Percentiles rank a stretch among this genome's conserved stretches.
These are phyloP conservation scores for Hemitrygon akajei DNA, from an alignment of 2,797 vertebrate genomes.

Conservation along the genomic window DNA sequence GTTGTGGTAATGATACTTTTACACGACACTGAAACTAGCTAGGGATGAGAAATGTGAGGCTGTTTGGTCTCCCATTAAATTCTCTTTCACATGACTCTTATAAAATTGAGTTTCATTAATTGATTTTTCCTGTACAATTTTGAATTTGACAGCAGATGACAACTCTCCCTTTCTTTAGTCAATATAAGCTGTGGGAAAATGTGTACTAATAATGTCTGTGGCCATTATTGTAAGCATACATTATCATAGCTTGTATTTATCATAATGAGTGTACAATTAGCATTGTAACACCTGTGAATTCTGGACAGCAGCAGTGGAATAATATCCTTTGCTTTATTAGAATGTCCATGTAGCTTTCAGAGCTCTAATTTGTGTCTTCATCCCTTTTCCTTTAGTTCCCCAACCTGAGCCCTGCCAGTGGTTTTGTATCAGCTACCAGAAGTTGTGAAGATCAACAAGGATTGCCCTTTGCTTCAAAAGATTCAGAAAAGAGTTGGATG, in stretches of 20 bases:
- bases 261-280: not conserved
- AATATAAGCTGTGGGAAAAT: no score
- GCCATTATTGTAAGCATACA: no score
- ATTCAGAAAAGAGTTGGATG: not conserved
- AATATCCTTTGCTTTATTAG: not conserved
- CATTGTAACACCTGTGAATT: slow-evolving; percentile 11
- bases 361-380: not conserved
- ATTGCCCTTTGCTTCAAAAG: not conserved
- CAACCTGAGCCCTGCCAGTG: not conserved
- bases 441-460: not conserved
- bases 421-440: not conserved
- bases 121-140: not conserved
- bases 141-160: not conserved
- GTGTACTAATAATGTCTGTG: no score
- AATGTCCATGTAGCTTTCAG: not conserved
- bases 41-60: not conserved
- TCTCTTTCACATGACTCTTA: not conserved
- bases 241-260: not conserved
- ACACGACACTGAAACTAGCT: no score
- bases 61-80: not conserved
- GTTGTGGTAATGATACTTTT: not conserved
- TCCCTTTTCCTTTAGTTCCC: not conserved
- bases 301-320: not conserved
- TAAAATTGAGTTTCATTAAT: not conserved
- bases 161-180: not conserved